phyloP scores from a whole-genome alignment of 2,888 invertebrate species.

The Oligia strigilis region DNA sequence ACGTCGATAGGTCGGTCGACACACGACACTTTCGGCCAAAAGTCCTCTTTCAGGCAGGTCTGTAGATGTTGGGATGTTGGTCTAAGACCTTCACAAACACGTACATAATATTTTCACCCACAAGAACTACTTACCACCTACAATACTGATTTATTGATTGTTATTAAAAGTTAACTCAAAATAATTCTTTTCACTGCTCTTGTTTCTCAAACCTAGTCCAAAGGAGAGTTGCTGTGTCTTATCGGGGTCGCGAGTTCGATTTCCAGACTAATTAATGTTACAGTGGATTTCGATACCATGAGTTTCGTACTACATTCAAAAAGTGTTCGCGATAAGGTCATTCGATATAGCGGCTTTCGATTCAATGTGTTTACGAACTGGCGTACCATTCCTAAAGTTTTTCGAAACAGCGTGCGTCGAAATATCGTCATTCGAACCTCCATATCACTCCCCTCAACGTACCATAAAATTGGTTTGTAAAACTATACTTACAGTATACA shows the following conservation, averaged over 20 bases:
- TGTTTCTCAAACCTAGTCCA: neutral
- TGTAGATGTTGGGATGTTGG: too few relatives aligned
- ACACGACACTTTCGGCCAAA: too few relatives aligned
- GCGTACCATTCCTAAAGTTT: neutral
- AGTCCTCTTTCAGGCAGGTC: too few relatives aligned
- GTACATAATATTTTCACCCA: neutral
- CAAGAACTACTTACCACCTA: neutral
- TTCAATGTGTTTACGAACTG: neutral
- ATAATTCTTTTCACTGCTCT: neutral
- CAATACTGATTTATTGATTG: neutral
- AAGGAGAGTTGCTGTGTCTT: neutral
- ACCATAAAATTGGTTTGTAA: constrained; percentile 40
- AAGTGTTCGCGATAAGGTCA: neutral
- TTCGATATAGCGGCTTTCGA: neutral
- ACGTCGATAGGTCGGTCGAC: too few relatives aligned
- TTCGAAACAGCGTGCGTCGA: neutral
- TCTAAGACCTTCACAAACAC: too few relatives aligned
- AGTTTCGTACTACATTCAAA: neutral
- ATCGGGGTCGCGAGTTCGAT: neutral
- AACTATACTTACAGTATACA: constrained; percentile 32
- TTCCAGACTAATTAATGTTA: neutral
- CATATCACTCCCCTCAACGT: constrained; percentile 4
- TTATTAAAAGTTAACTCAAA: neutral
- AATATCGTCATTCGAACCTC: neutral
- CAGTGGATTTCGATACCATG: neutral